Base-by-base conservation (phyloP, 2,888 invertebrate genomes). In the Dorcus parallelipipedus region DNA sequence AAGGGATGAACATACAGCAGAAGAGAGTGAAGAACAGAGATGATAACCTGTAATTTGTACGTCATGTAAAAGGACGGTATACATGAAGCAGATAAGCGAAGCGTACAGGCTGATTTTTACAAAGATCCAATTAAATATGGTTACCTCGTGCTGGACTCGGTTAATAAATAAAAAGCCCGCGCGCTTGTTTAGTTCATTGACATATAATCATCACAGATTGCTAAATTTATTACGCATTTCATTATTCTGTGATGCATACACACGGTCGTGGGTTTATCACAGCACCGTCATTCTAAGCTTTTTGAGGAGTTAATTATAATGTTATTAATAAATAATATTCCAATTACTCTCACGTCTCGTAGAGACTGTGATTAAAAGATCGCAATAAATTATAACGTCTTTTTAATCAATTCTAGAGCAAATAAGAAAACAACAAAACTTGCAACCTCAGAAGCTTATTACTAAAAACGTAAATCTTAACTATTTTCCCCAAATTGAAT, bases 51-150 rank as follows among this genome's bases (percentile, higher is more conserved):
- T 61, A 64, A 64, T 63, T 64, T 64, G 62, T 64, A 61, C 60
- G 63, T 64, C 61, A 61, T 61, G 59, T 60, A 64, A 63, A 62
- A 53, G 61, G 63, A 56, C 60, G 56, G 54, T 62, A 56, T 58
- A 54, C 61, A 60, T 61, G 65, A 61, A 58, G 62, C 65, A 64
- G 64, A 68, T 68, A 69, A 68, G 62, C 69, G 67, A 67, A 66
- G 66, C 68, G 67, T 66, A 66, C 61, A 58, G 59, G 65, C 58
- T 59, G 61, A 69, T 70, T 71, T 71, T 71, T 69, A 70, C 68
- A 63, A 64, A 66, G 65, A 69, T 69, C 70, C 68, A 71, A 71
- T 70, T 71, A 70, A 71, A 67, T 69, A 64, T 66, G 64, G 66
- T 61, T 64, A 69, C 63, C 64, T 66, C 65, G 63, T 63, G 64